phyloP scores from a whole-genome alignment of 2,113 vertebrate genomes.

The Datnioides undecimradiatus region DNA sequence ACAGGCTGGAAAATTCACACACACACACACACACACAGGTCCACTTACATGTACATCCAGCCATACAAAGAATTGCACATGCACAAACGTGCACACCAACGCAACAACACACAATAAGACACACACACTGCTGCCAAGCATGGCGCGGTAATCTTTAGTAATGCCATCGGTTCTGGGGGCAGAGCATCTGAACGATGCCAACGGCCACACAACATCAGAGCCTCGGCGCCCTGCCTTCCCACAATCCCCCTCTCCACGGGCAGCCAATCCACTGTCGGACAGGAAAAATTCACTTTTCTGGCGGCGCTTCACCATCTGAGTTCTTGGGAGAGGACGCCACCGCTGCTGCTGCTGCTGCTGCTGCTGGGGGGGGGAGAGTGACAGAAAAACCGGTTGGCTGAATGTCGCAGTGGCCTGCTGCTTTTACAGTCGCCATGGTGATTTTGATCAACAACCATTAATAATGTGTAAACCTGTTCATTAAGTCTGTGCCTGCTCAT shows the following conservation, averaged over 20 bases:
- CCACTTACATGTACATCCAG: constrained; percentile 38
- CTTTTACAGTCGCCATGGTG: constrained; percentile 49
- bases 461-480: constrained; percentile 47
- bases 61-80: constrained; percentile 14
- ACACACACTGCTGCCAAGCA: constrained; percentile 63
- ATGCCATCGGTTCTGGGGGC: constrained; percentile 72
- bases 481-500: constrained; percentile 24
- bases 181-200: constrained; percentile 67
- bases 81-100: constrained; percentile 4
- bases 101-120: constrained; percentile 29
- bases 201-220: constrained; percentile 75
- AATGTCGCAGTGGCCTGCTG: constrained; percentile 27
- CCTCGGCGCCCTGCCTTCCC: constrained; percentile 63
- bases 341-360: neutral
- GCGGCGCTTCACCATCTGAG: constrained; percentile 34
- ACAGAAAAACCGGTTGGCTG: constrained; percentile 27
- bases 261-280: constrained; percentile 50
- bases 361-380: neutral
- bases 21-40: constrained; percentile 42
- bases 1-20: constrained; percentile 25
- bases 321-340: constrained; percentile 10
- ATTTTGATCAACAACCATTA: constrained; percentile 55
- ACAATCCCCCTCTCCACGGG: constrained; percentile 66
- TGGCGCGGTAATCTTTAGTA: constrained; percentile 68
- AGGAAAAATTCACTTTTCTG: constrained; percentile 63